A percentile compares a stretch with the other conserved stretches of the same genome.
Conservation (phyloP, 2,888 invertebrate genomes). For the Caenorhabditis sp. region DNA sequence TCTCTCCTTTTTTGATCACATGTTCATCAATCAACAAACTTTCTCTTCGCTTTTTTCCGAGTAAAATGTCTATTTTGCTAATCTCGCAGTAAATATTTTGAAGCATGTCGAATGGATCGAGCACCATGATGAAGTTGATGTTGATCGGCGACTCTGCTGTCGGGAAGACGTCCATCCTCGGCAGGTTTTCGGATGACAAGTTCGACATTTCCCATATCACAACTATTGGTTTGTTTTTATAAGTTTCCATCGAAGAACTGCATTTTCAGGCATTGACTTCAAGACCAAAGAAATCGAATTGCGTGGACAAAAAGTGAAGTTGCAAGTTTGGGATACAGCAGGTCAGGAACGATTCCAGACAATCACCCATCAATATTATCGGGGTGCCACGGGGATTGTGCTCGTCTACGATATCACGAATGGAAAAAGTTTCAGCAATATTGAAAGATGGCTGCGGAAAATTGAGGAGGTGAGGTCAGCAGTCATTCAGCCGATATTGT, state of each 20-base stretch:
- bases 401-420: constrained; percentile 29
- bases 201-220: constrained; percentile 19
- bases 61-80: too few species aligned
- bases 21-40: background rate
- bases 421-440: constrained; percentile 9
- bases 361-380: constrained; percentile 8
- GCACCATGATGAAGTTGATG: background rate
- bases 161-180: constrained; percentile 15
- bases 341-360: constrained; percentile 23
- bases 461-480: background rate
- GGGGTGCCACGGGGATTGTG: constrained; percentile 3
- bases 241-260: constrained; percentile 7
- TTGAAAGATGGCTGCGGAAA: constrained; percentile 12
- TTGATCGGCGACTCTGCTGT: constrained; percentile 25
- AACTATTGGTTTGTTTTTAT: constrained; percentile 17
- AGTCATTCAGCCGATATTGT: too few species aligned
- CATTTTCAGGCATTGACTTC: constrained; percentile 18
- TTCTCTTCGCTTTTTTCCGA: background rate
- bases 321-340: constrained; percentile 26
- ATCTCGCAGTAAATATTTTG: background rate
- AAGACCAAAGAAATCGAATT: constrained; percentile 16
- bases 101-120: too few species aligned
- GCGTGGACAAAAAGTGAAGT: constrained; percentile 15
- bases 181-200: constrained; percentile 2
- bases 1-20: too few species aligned